A percentile compares a stretch with the other conserved stretches of the same genome.
phyloP scores from a whole-genome alignment of 2,797 vertebrate genomes.

The Parauchenoglanis punctatus region DNA sequence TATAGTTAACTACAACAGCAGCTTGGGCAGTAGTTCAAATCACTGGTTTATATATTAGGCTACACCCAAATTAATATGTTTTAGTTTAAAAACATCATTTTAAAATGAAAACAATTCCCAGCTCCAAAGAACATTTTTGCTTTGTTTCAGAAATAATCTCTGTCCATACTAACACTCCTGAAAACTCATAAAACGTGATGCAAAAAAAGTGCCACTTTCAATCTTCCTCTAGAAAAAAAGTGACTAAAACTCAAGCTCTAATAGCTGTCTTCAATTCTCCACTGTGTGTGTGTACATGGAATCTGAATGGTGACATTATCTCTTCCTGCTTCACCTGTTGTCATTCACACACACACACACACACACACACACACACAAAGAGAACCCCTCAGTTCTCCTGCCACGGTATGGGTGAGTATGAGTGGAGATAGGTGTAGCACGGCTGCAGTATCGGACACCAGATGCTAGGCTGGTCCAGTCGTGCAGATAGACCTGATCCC shows the following conservation, averaged over 20 bases:
- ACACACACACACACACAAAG: conserved; percentile 9
- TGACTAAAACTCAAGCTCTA: not conserved
- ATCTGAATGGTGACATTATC: conserved; percentile 34
- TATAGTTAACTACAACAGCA: not conserved
- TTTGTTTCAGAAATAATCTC: too few species aligned
- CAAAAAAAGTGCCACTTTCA: not conserved
- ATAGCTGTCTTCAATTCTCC: not conserved
- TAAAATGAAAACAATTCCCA: too few species aligned
- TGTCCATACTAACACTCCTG: too few species aligned
- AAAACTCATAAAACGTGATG: too few species aligned
- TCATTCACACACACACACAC: conserved; percentile 10
- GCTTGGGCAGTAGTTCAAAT: not conserved
- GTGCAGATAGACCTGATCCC: conserved; percentile 76
- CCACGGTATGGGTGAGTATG: not conserved
- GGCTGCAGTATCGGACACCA: conserved; percentile 63
- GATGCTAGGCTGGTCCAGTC: conserved; percentile 74
- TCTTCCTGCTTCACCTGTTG: conserved; percentile 34
- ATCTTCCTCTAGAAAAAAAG: not conserved
- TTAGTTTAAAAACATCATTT: too few species aligned
- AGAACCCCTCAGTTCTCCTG: conserved; percentile 19
- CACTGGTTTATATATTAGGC: not conserved
- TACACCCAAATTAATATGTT: too few species aligned
- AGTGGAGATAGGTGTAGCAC: conserved; percentile 33
- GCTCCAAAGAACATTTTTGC: too few species aligned
- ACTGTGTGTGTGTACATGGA: not conserved